phyloP scores from a whole-genome alignment of 2,113 vertebrate species.

The Gavia stellata region DNA sequence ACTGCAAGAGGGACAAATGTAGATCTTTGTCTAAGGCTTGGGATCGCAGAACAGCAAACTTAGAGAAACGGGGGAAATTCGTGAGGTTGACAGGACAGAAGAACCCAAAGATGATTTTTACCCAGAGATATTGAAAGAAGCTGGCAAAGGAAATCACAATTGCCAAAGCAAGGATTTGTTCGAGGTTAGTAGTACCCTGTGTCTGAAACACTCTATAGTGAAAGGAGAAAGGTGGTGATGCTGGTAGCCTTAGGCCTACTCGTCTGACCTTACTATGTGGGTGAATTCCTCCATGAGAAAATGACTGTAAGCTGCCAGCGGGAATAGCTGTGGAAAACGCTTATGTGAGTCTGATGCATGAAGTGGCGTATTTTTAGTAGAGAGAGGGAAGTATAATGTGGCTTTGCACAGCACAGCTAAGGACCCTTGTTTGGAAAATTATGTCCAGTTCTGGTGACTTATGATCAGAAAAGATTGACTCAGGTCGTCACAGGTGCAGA shows the following conservation, averaged over 20 bases:
- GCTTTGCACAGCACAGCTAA: not conserved
- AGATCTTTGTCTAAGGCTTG: not conserved
- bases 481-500: not conserved
- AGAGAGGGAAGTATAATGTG: not conserved
- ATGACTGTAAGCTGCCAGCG: not conserved
- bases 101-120: not conserved
- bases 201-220: not conserved
- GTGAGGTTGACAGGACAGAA: not conserved
- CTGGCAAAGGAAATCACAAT: not conserved
- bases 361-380: not conserved
- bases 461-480: not conserved
- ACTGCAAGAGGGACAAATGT: not conserved
- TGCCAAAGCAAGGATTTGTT: not conserved
- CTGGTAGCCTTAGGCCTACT: not conserved
- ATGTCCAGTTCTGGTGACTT: not conserved
- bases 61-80: not conserved
- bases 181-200: not conserved
- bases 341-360: not conserved
- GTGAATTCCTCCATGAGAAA: not conserved
- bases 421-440: constrained; percentile 18
- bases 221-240: not conserved
- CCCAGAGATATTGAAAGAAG: not conserved
- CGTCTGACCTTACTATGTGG: not conserved
- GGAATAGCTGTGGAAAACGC: constrained; percentile 5
- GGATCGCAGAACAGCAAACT: not conserved